A percentile compares a stretch with the other conserved stretches of the same genome.
Evolutionary conservation across 2,888 invertebrate species (phyloP).

Genomic region (Hydrotaea diabolus): DNA sequence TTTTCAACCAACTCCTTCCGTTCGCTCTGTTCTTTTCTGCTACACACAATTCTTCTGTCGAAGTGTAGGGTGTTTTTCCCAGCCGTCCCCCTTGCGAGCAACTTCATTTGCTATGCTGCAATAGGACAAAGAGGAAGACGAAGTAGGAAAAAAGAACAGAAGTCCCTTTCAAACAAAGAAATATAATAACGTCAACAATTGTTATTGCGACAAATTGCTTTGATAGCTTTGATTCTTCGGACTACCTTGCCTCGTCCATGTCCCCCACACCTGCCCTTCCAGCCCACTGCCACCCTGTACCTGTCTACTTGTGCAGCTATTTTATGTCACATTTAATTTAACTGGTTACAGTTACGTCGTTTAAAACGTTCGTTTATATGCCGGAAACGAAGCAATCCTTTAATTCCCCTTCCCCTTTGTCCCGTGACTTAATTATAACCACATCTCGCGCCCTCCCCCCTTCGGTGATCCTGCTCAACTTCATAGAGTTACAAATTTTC

Average conservation of each 20-base stretch:
- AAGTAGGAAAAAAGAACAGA: neutral
- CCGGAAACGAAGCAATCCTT: conserved; percentile 3
- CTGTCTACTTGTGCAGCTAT: neutral
- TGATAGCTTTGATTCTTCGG: conserved; percentile 49
- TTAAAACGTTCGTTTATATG: conserved; percentile 10
- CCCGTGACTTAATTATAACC: conserved; percentile 17
- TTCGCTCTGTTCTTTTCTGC: conserved; percentile 34
- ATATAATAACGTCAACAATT: conserved; percentile 65
- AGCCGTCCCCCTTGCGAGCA: neutral
- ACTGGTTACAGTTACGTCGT: conserved; percentile 23
- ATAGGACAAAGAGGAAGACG: neutral
- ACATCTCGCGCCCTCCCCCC: neutral
- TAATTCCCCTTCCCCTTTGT: neutral
- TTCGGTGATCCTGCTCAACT: neutral
- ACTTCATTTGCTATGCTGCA: conserved; percentile 9
- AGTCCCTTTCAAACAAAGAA: conserved; percentile 49
- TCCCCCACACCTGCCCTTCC: neutral
- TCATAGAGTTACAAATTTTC: conserved; percentile 32
- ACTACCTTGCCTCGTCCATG: neutral
- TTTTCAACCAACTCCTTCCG: conserved; percentile 66
- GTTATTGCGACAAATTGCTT: conserved; percentile 64
- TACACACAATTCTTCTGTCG: neutral
- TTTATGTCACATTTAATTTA: conserved; percentile 33
- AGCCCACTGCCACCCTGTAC: neutral
- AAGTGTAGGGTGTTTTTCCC: too few species aligned